These are phyloP conservation scores for Drosophila anceps DNA, from an alignment of 2,888 invertebrate species.

Conservation along the genomic window DNA sequence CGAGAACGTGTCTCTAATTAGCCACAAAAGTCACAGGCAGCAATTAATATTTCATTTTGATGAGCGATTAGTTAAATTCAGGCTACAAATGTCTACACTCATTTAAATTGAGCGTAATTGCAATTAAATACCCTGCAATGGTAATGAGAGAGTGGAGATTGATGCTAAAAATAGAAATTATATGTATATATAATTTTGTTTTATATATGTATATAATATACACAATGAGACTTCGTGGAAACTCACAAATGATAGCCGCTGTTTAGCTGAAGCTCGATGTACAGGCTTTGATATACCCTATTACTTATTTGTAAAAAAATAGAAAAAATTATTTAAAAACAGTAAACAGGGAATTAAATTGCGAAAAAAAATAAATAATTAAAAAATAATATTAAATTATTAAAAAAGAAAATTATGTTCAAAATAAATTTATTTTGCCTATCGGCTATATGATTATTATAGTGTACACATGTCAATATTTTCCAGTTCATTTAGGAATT, in stretches of 20 bases:
- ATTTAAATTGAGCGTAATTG: slow-evolving; percentile 29
- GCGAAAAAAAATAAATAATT: too few species aligned
- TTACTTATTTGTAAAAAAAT: too few species aligned
- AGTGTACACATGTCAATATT: too few species aligned
- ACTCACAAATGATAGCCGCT: neutral
- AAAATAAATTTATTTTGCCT: too few species aligned
- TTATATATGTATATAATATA: neutral
- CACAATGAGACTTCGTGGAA: neutral
- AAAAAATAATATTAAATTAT: too few species aligned
- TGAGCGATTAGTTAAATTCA: slow-evolving; percentile 22
- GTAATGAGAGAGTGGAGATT: neutral
- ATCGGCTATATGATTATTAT: too few species aligned
- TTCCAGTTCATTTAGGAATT: too few species aligned
- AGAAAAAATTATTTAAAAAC: too few species aligned
- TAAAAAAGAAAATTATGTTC: too few species aligned
- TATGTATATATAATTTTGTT: neutral
- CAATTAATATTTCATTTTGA: slow-evolving; percentile 43
- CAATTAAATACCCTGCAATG: slow-evolving; percentile 2
- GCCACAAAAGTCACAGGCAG: slow-evolving; percentile 29
- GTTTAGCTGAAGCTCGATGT: neutral
- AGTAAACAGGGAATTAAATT: too few species aligned
- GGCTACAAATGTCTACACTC: neutral
- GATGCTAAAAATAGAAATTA: neutral
- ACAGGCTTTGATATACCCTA: neutral
- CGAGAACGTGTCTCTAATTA: slow-evolving; percentile 38